Percentiles rank a stretch among this genome's conserved stretches.
Evolutionary conservation across 92 coral and sea anemone species (phyloP).

Genomic region (Micromussa lordhowensis): DNA sequence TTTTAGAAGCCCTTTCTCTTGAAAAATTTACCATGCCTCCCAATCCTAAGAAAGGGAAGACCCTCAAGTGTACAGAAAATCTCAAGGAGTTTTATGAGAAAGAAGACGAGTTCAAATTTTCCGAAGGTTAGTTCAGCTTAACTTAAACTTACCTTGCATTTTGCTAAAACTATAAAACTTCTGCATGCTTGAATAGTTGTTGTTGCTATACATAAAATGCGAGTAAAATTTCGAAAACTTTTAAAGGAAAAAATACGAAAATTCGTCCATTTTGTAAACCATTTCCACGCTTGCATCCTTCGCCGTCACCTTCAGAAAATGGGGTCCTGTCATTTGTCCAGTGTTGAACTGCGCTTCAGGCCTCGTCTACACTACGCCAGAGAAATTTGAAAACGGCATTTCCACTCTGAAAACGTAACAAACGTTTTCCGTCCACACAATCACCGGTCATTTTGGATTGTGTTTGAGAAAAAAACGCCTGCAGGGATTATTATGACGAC

Average conservation of each 20-base stretch:
- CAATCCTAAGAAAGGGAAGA: slow-evolving; percentile 65
- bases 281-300: not conserved
- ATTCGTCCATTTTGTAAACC: not conserved
- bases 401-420: no score
- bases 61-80: slow-evolving; percentile 44
- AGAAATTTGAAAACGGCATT: no score
- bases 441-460: no score
- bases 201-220: not conserved
- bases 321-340: not conserved
- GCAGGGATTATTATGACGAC: no score
- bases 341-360: not conserved
- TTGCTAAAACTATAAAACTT: not conserved
- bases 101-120: slow-evolving; percentile 49
- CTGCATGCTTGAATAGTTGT: not conserved
- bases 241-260: not conserved
- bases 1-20: not conserved
- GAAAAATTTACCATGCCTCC: slow-evolving; percentile 53
- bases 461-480: no score
- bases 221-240: not conserved
- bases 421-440: no score
- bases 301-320: not conserved
- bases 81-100: slow-evolving; percentile 52
- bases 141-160: not conserved
- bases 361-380: no score
- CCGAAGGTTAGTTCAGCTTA: no score